Evolutionary conservation across 2,113 vertebrate species (phyloP).

Genomic region (Corydoras maculifer): DNA sequence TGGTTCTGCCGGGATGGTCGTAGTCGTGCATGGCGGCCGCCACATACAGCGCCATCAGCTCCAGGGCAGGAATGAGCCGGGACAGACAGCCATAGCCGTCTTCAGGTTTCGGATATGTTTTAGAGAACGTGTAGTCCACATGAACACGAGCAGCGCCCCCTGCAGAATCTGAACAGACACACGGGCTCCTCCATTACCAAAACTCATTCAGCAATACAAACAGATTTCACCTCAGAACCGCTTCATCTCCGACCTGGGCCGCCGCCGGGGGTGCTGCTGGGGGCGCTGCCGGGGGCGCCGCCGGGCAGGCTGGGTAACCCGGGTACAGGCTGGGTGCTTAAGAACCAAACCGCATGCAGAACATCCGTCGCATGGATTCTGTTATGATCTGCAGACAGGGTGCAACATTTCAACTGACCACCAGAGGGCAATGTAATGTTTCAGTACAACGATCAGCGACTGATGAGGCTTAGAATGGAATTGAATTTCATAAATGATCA

Average conservation of each 20-base stretch:
- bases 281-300: conserved; percentile 80
- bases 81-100: conserved; percentile 87
- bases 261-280: conserved; percentile 80
- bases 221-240: background rate
- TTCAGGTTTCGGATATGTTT: conserved; percentile 76
- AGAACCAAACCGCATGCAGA: conserved; percentile 97
- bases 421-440: too few relatives aligned
- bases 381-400: conserved; percentile 83
- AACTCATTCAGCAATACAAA: background rate
- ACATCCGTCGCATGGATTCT: conserved; percentile 94
- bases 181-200: too few relatives aligned
- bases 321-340: conserved; percentile 88
- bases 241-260: conserved; percentile 75
- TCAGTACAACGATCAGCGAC: too few relatives aligned
- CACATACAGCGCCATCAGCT: conserved; percentile 97
- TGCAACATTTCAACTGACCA: background rate
- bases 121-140: conserved; percentile 87
- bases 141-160: conserved; percentile 86
- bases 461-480: too few relatives aligned
- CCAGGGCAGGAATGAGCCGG: conserved; percentile 92
- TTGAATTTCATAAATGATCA: too few relatives aligned
- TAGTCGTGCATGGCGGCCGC: conserved; percentile 98
- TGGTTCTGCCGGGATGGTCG: conserved; percentile 93
- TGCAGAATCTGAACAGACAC: conserved; percentile 75
- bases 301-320: conserved; percentile 80